Evolutionary conservation across 2,113 vertebrate species (phyloP).

Genomic region (Stercorarius parasiticus): DNA sequence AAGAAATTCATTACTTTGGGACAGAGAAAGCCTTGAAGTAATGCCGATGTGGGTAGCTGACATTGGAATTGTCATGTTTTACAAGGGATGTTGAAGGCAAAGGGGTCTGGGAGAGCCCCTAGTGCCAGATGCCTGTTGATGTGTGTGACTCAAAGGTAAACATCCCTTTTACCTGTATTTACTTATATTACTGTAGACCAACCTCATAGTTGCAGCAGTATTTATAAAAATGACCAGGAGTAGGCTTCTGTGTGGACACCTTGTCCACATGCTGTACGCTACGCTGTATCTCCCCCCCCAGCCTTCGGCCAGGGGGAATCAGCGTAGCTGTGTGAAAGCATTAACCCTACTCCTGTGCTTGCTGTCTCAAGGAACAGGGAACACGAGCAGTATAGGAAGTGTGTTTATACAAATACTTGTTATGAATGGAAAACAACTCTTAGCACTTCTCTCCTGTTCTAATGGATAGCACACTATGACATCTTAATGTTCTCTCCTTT

Average conservation of each 20-base stretch:
- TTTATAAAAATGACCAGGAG: neutral
- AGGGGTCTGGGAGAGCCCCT: neutral
- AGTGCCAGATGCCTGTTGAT: neutral
- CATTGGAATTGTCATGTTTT: neutral
- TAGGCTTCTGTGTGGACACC: neutral
- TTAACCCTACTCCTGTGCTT: neutral
- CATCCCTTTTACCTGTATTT: neutral
- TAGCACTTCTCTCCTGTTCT: neutral
- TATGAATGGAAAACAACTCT: neutral
- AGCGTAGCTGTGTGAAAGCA: neutral
- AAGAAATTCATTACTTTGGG: neutral
- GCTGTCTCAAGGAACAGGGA: neutral
- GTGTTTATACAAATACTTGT: neutral
- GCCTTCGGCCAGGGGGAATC: neutral
- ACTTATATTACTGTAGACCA: neutral
- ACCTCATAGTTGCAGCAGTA: neutral
- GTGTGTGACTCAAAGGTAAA: neutral
- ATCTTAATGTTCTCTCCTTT: neutral
- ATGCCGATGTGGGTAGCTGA: neutral
- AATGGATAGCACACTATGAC: neutral
- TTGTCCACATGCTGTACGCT: neutral
- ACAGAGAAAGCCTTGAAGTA: neutral
- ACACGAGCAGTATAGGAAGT: neutral
- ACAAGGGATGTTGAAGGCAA: neutral
- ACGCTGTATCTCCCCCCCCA: neutral